phyloP scores from a whole-genome alignment of 23 tunicate genomes.

The Ascidia mentula region DNA sequence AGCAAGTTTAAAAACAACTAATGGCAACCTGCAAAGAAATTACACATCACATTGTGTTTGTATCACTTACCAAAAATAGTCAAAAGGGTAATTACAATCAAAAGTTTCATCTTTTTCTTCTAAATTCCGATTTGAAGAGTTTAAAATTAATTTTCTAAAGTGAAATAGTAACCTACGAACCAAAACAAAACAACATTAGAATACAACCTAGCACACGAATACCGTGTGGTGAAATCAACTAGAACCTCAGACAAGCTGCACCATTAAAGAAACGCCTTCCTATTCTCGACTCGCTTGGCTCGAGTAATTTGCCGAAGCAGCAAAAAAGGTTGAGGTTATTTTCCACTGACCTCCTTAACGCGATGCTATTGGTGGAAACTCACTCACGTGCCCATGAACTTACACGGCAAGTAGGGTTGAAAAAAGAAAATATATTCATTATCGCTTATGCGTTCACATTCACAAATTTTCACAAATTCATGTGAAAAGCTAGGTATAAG shows the following conservation, averaged over 20 bases:
- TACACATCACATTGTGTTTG: too few species aligned
- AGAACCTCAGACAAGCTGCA: background rate
- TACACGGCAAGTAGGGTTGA: background rate
- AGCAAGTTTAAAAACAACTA: too few species aligned
- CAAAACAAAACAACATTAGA: background rate
- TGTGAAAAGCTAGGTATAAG: too few species aligned
- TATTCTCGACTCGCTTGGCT: constrained; percentile 2
- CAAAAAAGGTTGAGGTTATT: background rate
- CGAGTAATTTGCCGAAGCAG: background rate
- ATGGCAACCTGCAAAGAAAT: too few species aligned
- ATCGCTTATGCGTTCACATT: background rate
- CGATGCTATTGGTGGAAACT: background rate
- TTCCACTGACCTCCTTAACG: background rate
- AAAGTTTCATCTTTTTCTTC: background rate
- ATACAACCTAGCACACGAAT: background rate
- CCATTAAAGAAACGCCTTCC: background rate
- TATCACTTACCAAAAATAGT: background rate
- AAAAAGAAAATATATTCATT: background rate
- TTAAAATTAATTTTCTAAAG: background rate
- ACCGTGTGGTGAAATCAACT: too few species aligned
- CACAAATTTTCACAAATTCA: too few species aligned
- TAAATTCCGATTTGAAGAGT: background rate
- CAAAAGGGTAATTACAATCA: background rate
- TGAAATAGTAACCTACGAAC: background rate
- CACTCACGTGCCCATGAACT: background rate